Percentiles rank a stretch among this genome's conserved stretches.
These are phyloP conservation scores for Zelostemma sp. DNA, from an alignment of 1,140 invertebrate genomes.

Conservation along the genomic window DNA sequence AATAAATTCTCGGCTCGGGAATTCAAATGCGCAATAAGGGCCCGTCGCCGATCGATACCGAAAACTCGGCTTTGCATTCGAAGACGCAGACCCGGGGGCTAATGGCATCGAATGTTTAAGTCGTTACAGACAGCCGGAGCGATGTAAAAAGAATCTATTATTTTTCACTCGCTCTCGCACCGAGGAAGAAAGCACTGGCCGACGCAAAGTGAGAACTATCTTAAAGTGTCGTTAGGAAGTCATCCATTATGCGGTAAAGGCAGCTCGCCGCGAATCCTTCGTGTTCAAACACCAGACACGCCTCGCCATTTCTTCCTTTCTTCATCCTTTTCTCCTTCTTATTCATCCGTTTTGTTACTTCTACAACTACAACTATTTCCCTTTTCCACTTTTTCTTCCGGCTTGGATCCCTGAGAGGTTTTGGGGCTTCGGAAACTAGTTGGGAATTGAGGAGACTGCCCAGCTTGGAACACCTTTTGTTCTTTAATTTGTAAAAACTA, in stretches of 20 bases:
- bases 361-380: conserved; percentile 35
- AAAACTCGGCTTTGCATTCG: conserved; percentile 8
- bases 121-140: conserved; percentile 46
- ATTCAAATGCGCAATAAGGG: conserved; percentile 13
- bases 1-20: neutral
- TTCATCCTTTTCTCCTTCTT: conserved; percentile 24
- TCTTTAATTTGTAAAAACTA: too few species aligned
- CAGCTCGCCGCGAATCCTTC: conserved; percentile 55
- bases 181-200: conserved; percentile 43
- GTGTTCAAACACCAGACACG: conserved; percentile 53
- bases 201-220: conserved; percentile 58
- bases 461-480: too few species aligned
- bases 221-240: conserved; percentile 67
- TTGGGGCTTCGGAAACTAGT: neutral
- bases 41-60: conserved; percentile 14
- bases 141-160: conserved; percentile 59
- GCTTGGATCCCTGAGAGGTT: neutral
- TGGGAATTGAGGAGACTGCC: too few species aligned
- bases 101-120: conserved; percentile 51
- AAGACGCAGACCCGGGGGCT: conserved; percentile 12
- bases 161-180: conserved; percentile 47
- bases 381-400: conserved; percentile 7
- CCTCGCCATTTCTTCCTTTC: conserved; percentile 29
- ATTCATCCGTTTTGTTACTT: conserved; percentile 34
- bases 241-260: conserved; percentile 63